Evolutionary conservation across 1,140 invertebrate species (phyloP).

Genomic region (Zaprionus inermis): DNA sequence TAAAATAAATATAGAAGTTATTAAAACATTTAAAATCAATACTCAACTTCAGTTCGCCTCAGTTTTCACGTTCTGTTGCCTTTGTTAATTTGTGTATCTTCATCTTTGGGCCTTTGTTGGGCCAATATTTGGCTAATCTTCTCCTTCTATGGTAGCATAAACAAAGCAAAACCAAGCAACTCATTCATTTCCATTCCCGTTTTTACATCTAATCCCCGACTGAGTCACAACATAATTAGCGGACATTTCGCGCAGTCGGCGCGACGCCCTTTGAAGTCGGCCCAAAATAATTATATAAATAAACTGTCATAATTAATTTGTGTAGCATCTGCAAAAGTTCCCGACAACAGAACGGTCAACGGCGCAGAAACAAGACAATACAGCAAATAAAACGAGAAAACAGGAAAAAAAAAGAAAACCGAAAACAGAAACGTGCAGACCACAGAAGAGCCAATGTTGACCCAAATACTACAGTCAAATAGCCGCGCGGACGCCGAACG

Average conservation of each 20-base stretch:
- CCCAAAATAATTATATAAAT: slow-evolving; percentile 78
- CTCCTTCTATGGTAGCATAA: slow-evolving; percentile 22
- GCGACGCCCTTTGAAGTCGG: slow-evolving; percentile 58
- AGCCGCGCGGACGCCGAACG: slow-evolving; percentile 6
- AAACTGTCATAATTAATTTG: slow-evolving; percentile 82
- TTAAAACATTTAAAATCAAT: too few species aligned
- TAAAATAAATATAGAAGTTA: too few species aligned
- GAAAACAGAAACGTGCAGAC: slow-evolving; percentile 41
- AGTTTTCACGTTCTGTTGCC: background rate
- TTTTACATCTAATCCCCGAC: slow-evolving; percentile 52
- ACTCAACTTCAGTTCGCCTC: slow-evolving; percentile 19
- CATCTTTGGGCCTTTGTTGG: slow-evolving; percentile 8
- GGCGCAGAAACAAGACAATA: slow-evolving; percentile 29
- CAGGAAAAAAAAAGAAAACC: slow-evolving; percentile 1
- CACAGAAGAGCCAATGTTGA: slow-evolving; percentile 34
- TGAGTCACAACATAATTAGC: slow-evolving; percentile 80
- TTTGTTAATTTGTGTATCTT: background rate
- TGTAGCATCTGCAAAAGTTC: slow-evolving; percentile 50
- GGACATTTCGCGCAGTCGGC: slow-evolving; percentile 25
- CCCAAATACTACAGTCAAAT: slow-evolving; percentile 43
- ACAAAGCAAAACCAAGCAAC: background rate
- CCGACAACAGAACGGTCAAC: slow-evolving; percentile 26
- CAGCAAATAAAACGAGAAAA: slow-evolving; percentile 19
- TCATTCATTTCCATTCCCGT: slow-evolving; percentile 14
- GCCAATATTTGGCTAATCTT: slow-evolving; percentile 7